Percentiles rank a stretch among this genome's conserved stretches.
These are phyloP conservation scores for Acleris laterana DNA, from an alignment of 2,888 invertebrate species.

Conservation along the genomic window DNA sequence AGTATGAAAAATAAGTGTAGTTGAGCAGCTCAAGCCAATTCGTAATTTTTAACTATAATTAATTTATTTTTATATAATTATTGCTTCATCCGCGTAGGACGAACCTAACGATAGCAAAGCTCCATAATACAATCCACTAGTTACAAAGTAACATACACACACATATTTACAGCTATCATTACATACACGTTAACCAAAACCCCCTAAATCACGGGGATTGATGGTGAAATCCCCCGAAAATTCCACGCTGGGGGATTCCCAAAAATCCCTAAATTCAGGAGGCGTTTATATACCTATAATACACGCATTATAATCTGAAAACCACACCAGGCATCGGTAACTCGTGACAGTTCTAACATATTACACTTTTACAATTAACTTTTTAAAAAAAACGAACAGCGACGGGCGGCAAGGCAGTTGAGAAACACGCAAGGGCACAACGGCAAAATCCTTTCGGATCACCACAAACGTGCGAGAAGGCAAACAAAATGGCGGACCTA, in stretches of 20 bases:
- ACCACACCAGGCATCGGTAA: conserved; percentile 18
- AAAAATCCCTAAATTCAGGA: conserved; percentile 12
- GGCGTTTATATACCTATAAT: conserved; percentile 6
- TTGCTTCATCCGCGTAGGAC: conserved; percentile 13
- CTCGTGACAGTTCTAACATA: conserved; percentile 28
- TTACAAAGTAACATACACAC: conserved; percentile 32
- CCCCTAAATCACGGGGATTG: not conserved
- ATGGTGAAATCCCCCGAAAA: not conserved
- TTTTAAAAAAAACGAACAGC: not conserved
- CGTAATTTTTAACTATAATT: no score
- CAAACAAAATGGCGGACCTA: no score
- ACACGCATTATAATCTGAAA: conserved; percentile 18
- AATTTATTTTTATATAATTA: conserved; percentile 18
- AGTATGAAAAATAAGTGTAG: not conserved
- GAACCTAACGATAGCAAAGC: conserved; percentile 19
- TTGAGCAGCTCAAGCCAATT: conserved; percentile 4
- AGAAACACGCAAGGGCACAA: no score
- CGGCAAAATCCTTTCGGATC: no score
- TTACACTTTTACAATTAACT: conserved; percentile 4
- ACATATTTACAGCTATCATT: conserved; percentile 33
- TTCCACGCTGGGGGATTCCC: not conserved
- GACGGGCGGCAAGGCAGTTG: not conserved
- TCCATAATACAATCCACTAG: conserved; percentile 28
- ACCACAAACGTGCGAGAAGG: no score
- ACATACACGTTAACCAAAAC: conserved; percentile 27